Percentiles rank a stretch among this genome's conserved stretches.
Conservation (phyloP, 2,797 vertebrate species). For the Thaleichthys pacificus region DNA sequence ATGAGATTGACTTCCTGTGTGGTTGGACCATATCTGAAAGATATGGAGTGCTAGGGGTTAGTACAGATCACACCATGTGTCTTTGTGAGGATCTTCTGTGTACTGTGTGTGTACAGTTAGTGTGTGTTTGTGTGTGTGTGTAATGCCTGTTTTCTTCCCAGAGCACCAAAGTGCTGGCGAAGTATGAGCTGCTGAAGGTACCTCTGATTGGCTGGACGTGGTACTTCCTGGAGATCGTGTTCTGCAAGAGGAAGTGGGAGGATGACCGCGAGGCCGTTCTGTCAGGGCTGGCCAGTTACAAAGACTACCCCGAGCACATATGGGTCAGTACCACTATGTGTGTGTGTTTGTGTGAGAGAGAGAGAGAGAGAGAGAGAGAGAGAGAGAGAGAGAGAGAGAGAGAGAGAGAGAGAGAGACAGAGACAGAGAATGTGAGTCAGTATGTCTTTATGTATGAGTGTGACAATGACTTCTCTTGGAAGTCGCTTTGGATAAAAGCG, state of each 20-base stretch:
- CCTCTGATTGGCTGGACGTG: constrained; percentile 89
- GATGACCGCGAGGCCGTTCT: constrained; percentile 83
- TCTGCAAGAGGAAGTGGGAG: constrained; percentile 90
- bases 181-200: constrained; percentile 83
- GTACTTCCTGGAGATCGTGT: constrained; percentile 90
- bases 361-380: too few species aligned
- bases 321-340: constrained; percentile 77
- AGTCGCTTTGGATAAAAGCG: too few species aligned
- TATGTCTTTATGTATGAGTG: background rate
- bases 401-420: background rate
- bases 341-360: background rate
- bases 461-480: too few species aligned
- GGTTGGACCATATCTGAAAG: constrained; percentile 90
- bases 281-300: constrained; percentile 72
- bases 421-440: background rate
- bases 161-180: constrained; percentile 89
- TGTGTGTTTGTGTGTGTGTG: background rate
- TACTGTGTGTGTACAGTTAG: background rate
- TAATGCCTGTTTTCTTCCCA: constrained; percentile 38
- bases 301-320: constrained; percentile 86
- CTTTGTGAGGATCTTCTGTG: background rate
- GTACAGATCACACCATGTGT: constrained; percentile 32
- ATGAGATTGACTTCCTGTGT: constrained; percentile 89
- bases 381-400: background rate
- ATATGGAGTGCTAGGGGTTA: constrained; percentile 84